Conservation (phyloP, 2,888 invertebrate genomes). For the Lobophora halterata region DNA sequence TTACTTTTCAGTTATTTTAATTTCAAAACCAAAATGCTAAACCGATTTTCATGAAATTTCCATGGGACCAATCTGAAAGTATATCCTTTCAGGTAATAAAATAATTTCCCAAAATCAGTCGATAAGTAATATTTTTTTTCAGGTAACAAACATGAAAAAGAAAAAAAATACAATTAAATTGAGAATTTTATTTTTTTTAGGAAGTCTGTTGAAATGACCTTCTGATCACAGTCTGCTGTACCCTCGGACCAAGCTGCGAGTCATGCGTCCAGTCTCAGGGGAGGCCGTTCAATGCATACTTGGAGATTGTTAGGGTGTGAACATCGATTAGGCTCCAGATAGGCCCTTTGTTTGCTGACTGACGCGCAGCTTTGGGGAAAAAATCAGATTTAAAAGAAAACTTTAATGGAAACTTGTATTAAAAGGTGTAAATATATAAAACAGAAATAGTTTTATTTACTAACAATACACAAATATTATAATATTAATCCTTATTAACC, state of each 20-base stretch:
- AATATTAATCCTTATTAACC: too few species aligned
- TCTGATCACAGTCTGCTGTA: background rate
- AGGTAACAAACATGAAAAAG: too few species aligned
- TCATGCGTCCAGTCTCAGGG: constrained; percentile 73
- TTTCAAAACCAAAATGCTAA: too few species aligned
- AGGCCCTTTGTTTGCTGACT: constrained; percentile 25
- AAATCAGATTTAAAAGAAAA: background rate
- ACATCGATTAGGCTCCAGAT: constrained; percentile 52
- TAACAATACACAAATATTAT: too few species aligned
- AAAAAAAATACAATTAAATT: too few species aligned
- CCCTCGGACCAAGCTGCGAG: constrained; percentile 58
- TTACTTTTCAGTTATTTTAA: too few species aligned
- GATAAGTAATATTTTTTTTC: too few species aligned
- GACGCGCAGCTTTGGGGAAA: background rate
- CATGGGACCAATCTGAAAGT: too few species aligned
- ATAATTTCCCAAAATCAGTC: background rate
- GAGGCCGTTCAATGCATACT: constrained; percentile 70
- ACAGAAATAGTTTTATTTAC: too few species aligned
- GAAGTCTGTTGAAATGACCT: background rate
- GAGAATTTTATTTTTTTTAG: too few species aligned
- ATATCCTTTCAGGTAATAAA: background rate
- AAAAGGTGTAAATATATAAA: too few species aligned
- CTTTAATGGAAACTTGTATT: background rate
- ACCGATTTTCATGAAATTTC: too few species aligned
- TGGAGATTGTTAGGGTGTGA: constrained; percentile 57